These are phyloP conservation scores for Melipona beecheii DNA, from an alignment of 2,888 invertebrate species.

Conservation along the genomic window DNA sequence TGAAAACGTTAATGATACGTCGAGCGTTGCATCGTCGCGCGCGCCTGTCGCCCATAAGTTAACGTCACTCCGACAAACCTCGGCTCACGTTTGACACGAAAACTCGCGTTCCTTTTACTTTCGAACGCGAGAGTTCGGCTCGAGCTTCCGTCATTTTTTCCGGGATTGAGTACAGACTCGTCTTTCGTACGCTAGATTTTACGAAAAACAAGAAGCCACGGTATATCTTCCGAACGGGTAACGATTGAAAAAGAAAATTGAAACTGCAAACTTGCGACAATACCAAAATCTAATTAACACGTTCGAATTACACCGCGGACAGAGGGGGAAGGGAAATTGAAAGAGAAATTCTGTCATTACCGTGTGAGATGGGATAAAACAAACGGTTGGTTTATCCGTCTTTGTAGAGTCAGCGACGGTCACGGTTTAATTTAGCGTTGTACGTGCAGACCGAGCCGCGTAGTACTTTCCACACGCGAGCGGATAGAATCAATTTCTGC, in stretches of 20 bases:
- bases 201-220: too few relatives aligned
- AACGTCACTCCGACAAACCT: constrained; percentile 2
- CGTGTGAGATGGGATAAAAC: neutral
- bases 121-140: neutral
- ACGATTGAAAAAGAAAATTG: too few relatives aligned
- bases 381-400: neutral
- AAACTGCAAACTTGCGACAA: neutral
- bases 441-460: neutral
- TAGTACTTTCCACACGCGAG: neutral
- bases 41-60: constrained; percentile 22
- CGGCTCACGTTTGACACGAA: constrained; percentile 8
- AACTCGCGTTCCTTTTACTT: neutral
- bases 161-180: neutral
- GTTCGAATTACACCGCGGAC: rapidly evolving
- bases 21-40: constrained; percentile 1
- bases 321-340: neutral
- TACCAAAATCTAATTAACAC: neutral
- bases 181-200: too few relatives aligned
- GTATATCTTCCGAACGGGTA: too few relatives aligned
- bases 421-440: neutral
- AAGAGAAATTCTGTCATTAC: neutral
- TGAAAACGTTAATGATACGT: constrained; percentile 66
- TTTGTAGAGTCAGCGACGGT: neutral
- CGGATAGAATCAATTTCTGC: neutral
- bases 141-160: neutral